Evolutionary conservation across 1,140 invertebrate genomes (phyloP), one percentile per base, ranked within the genome.

Genomic region (Temnothorax nylanderi): DNA sequence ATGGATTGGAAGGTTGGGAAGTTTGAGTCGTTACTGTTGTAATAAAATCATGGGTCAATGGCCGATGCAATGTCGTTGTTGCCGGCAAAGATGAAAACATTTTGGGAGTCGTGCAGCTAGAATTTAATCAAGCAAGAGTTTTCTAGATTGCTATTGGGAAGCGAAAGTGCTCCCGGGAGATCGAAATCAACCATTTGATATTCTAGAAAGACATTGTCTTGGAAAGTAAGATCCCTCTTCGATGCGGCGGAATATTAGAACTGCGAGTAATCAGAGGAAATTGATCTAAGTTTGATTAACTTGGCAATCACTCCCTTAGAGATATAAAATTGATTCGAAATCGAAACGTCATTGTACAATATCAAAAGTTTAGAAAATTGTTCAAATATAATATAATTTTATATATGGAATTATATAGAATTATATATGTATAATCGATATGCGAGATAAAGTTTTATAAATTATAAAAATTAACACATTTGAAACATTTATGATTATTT

Each of bases 121-220:
- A 84, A 75, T 54, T 84, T 84, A 84, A 84, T 84, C 80, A 84
- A 84, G 69, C 7, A 44, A 75, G 58, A 62, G 80, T 54, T 60
- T 74, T 16, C 67, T 60, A 32, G 41, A 60, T 47, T 84, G 32
- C 16, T 11, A 7, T 10, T 34, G 37, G 41, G 18, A 60, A 16
- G n/a, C 41, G 26, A 60, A 84, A 84, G 69, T 8, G 32, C 32
- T 75, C 80, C 41, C 80, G 1, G 8, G 80, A 75, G 80, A 75
- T 75, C 80, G 41, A 44, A 56, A 80, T 3, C 3, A 11, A n/a
- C 47, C 16, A 54, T 84, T 60, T 75, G 51, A 32, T 74, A 47
- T 60, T 75, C 69, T 44, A 64, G 10, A 26, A n/a, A 58, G 80
- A 75, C 58, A 84, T 84, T 75, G 54, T 11, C n/a, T 75, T 13